Percentiles rank a stretch among this genome's conserved stretches.
phyloP scores from a whole-genome alignment of 1,140 invertebrate species.

The Pomacea maculata region DNA sequence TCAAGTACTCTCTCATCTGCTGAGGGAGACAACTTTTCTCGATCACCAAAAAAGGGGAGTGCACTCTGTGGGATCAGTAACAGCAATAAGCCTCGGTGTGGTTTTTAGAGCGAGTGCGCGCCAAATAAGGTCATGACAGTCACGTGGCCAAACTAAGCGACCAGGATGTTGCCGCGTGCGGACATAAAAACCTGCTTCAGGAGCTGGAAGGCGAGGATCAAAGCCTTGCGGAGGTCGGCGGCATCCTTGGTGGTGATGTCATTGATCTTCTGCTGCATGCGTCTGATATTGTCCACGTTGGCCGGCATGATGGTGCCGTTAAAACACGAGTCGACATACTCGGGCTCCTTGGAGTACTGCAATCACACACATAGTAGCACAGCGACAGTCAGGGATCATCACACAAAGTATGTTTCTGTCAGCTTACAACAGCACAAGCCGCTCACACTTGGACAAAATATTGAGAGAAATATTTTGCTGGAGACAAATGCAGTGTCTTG shows the following conservation, averaged over 20 bases:
- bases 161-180: too few relatives aligned
- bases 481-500: too few relatives aligned
- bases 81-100: too few relatives aligned
- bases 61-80: too few relatives aligned
- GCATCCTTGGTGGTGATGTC: slow-evolving; percentile 72
- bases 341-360: slow-evolving; percentile 51
- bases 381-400: background rate
- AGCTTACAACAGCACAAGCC: background rate
- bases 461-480: too few relatives aligned
- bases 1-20: too few relatives aligned
- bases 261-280: slow-evolving; percentile 40
- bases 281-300: slow-evolving; percentile 84
- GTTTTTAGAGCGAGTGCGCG: too few relatives aligned
- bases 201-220: slow-evolving; percentile 89
- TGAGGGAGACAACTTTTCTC: too few relatives aligned
- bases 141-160: too few relatives aligned
- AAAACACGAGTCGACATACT: slow-evolving; percentile 76
- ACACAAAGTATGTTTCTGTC: background rate
- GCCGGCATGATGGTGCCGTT: slow-evolving; percentile 84
- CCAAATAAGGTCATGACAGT: too few relatives aligned
- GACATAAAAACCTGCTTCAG: slow-evolving; percentile 73
- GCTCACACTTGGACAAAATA: background rate
- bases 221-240: slow-evolving; percentile 92
- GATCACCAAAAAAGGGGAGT: too few relatives aligned
- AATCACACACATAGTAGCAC: background rate